Evolutionary conservation across 2,113 vertebrate species (phyloP), one percentile per base, ranked within the genome.

Genomic region (Taurulus bubalis): DNA sequence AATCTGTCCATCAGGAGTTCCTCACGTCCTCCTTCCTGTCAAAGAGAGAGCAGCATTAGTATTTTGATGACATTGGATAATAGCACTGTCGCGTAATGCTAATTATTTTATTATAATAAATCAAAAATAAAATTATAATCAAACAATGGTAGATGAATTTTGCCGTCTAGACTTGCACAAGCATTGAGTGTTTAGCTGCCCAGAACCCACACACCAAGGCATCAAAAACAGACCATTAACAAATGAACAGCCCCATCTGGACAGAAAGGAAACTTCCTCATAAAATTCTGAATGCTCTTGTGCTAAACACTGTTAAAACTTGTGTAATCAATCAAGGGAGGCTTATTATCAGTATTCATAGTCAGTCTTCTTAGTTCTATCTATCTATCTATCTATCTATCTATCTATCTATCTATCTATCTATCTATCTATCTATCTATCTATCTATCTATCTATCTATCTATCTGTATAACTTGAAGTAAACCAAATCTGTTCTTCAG

Each of bases 111-210:
- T 32, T 32, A 32, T 4, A n/a, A n/a, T n/a, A n/a, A n/a, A n/a
- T n/a, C n/a, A n/a, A n/a, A n/a, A n/a, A n/a, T n/a, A n/a, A n/a
- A n/a, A n/a, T n/a, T n/a, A n/a, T 32, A 32, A 32, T 32, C 30
- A 32, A 32, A 32, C 30, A 2, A 32, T 32, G 2, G 30, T 32
- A 32, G 30, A 32, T 2, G 30, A 32, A 32, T 32, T 32, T 4
- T 89, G 88, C 84, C 79, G 68, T 75, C 73, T 20, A 58, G 84
- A 84, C 73, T 83, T 38, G 69, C 75, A 74, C 81, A n/a, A n/a
- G n/a, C n/a, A n/a, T n/a, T n/a, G n/a, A n/a, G 77, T 71, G 80
- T 72, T 38, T 24, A 38, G 83, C 68, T 53, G 58, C 51, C 75
- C 40, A 32, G 66, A 65, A n/a, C n/a, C 28, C 60, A 66, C 18